phyloP scores from a whole-genome alignment of 2,797 vertebrate species.

The Orientallactaga sibirica region DNA sequence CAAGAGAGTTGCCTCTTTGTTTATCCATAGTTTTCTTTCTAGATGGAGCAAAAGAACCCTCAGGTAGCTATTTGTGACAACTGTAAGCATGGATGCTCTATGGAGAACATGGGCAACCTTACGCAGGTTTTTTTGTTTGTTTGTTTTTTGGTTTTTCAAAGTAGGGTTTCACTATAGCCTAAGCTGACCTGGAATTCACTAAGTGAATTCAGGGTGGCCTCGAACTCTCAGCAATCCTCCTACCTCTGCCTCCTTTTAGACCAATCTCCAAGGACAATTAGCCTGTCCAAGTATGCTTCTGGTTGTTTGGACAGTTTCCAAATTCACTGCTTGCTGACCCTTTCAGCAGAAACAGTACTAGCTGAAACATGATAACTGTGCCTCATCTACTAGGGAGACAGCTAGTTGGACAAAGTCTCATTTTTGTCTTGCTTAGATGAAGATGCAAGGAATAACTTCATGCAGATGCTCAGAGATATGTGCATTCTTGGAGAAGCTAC shows the following conservation, averaged over 20 bases:
- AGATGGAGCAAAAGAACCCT: background rate
- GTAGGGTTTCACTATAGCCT: too few relatives aligned
- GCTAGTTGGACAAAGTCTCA: conserved; percentile 44
- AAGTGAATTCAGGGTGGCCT: too few relatives aligned
- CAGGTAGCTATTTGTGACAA: background rate
- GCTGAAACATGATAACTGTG: background rate
- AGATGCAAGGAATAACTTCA: conserved; percentile 43
- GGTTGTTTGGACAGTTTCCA: conserved; percentile 36
- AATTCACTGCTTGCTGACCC: conserved; percentile 36
- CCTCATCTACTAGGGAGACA: background rate
- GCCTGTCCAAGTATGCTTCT: conserved; percentile 20
- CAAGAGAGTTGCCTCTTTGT: background rate
- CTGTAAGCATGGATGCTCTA: background rate
- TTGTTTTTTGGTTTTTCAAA: too few relatives aligned
- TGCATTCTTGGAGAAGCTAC: conserved; percentile 53
- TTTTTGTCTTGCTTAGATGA: conserved; percentile 38
- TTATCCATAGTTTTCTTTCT: background rate
- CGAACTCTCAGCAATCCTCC: too few relatives aligned
- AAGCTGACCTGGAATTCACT: too few relatives aligned
- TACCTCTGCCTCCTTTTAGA: background rate
- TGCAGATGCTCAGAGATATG: background rate
- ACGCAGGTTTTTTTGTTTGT: background rate
- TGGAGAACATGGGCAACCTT: background rate
- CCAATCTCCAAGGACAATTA: conserved; percentile 1
- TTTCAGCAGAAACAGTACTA: conserved; percentile 54